These are phyloP conservation scores for Phengaris arion DNA, from an alignment of 2,888 invertebrate species.

Conservation along the genomic window DNA sequence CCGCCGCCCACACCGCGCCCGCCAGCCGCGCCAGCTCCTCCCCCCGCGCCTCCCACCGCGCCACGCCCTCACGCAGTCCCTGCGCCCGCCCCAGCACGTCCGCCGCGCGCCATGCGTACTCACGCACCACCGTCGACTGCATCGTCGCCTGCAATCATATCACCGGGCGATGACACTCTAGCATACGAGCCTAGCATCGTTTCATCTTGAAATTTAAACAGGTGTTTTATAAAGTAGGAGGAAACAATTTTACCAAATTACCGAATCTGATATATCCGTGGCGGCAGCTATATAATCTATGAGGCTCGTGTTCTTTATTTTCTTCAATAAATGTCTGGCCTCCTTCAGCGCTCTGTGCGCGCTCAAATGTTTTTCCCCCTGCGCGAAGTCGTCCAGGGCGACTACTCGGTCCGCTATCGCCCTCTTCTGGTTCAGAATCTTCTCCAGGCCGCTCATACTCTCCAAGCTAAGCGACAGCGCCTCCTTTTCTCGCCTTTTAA, in stretches of 20 bases:
- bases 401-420: constrained; percentile 63
- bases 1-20: constrained; percentile 67
- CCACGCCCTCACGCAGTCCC: constrained; percentile 49
- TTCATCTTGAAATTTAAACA: neutral
- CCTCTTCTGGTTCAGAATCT: constrained; percentile 58
- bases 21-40: constrained; percentile 70
- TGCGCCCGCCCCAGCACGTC: constrained; percentile 53
- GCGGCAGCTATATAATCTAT: constrained; percentile 62
- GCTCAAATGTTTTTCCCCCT: constrained; percentile 67
- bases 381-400: constrained; percentile 70
- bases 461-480: constrained; percentile 62
- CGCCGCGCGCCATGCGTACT: constrained; percentile 61
- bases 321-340: constrained; percentile 62
- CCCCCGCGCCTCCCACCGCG: constrained; percentile 60
- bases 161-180: neutral
- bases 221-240: neutral
- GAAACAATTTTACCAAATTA: constrained; percentile 43
- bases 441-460: constrained; percentile 65
- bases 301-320: constrained; percentile 62
- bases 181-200: neutral
- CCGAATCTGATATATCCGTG: constrained; percentile 65
- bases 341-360: constrained; percentile 71
- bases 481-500: constrained; percentile 50
- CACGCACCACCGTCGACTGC: constrained; percentile 67
- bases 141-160: constrained; percentile 57